Base-by-base conservation (phyloP, 2,113 vertebrate genomes). In the Dasyornis broadbenti region DNA sequence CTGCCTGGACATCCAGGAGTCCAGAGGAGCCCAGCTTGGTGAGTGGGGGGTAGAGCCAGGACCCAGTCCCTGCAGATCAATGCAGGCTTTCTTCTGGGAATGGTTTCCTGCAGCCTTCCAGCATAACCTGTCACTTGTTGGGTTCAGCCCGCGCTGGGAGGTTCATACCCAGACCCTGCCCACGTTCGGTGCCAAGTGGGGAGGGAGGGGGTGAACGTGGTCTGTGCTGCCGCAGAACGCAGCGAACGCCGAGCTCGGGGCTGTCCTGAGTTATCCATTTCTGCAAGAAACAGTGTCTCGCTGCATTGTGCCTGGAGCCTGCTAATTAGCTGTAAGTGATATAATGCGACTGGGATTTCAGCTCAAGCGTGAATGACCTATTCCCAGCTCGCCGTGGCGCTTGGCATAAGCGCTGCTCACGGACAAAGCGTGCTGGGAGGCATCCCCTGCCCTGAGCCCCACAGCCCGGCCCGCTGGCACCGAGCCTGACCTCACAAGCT, bases 311-410 rank as follows among this genome's bases (percentile, higher is more conserved):
- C 92, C 95, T 17, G 64, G 82, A 95, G 95, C 95, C 94, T 86
- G 92, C 86, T 96, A 96, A 97, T 97, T 94, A 97, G 96, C 95
- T 97, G 95, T 96, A 96, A 97, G 95, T 91, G 95, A 96, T 94
- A 86, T 87, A 92, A 95, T 92, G 94, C 65, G 89, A 61, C 89
- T 91, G 92, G 86, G 95, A 88, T 86, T 84, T 35, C 92, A 93
- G 85, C 94, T 96, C 35, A 53, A 87, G 95, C 90, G 53, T 93
- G 96, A 92, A 82, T 72, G 92, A 86, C 95, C 96, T 63, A 42
- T 95, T 97, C 96, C 92, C 90, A 64, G 88, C 80, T 50, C 7
- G 40, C 86, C 1, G 3, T 15, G 82, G 93, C 35, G 26, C 92
- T 72, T 95, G 94, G 94, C 90, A 20, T 45, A 49, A 78, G 90